Percentiles rank a stretch among this genome's conserved stretches.
Conservation (phyloP, 2,888 invertebrate species). For the Morinoia aosen region DNA sequence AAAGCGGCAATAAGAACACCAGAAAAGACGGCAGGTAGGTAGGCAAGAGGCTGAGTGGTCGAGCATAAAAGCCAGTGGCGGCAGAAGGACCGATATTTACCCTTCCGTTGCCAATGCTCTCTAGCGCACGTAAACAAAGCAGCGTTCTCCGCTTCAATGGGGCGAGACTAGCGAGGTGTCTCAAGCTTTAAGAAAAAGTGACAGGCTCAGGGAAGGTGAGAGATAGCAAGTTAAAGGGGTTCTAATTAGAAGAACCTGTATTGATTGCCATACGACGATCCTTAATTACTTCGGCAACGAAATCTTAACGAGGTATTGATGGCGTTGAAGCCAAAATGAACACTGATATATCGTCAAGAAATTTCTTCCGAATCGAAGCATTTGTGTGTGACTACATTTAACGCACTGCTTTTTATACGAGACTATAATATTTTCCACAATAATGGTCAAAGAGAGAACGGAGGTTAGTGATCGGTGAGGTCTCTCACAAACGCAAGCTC, state of each 20-base stretch:
- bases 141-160: slow-evolving; percentile 1
- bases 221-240: neutral
- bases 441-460: neutral
- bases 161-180: neutral
- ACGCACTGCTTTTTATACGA: neutral
- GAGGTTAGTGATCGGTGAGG: neutral
- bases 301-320: neutral
- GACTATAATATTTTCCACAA: neutral
- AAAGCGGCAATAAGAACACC: neutral
- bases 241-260: neutral
- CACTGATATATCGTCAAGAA: neutral
- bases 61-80: slow-evolving; percentile 27
- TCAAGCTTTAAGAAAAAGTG: slow-evolving; percentile 9
- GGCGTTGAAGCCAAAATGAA: neutral
- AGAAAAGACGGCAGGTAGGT: neutral
- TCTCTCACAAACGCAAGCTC: neutral
- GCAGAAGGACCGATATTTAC: slow-evolving; percentile 43
- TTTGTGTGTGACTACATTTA: neutral
- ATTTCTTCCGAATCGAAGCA: neutral
- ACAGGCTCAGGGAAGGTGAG: neutral
- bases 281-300: neutral
- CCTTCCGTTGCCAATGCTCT: slow-evolving; percentile 43
- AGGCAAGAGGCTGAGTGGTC: neutral
- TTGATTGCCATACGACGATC: neutral
- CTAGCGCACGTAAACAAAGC: slow-evolving; percentile 32